Evolutionary conservation across 2,888 invertebrate species (phyloP), one percentile per base, ranked within the genome.

Genomic region (Lordiphosa fenestrarum): DNA sequence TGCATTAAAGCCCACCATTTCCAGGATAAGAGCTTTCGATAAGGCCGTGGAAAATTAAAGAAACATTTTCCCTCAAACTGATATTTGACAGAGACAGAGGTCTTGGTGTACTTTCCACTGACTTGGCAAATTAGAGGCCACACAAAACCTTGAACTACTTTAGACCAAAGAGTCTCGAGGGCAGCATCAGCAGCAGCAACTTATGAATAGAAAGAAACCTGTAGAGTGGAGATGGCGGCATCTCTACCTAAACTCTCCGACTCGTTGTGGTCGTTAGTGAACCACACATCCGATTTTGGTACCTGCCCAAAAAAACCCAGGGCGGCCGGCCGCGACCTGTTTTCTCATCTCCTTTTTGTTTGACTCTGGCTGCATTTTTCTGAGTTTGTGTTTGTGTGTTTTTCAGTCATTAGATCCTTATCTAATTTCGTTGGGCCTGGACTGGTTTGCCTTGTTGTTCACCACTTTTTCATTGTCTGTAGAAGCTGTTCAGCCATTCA

Each of bases 351-450:
- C 49, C 55, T 46, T 65, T 65, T 66, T 53, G 60, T 46, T 40
- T 48, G 38, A 48, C 37, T 38, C 37, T 49, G 12, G 30, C 63
- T 64, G 64, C 57, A 64, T 44, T 57, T 59, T 65, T 50, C 48
- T 64, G 39, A 19, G 39, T 49, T 47, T 42, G 36, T 67, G 42
- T 60, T 33, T 58, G 42, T 60, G 36, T 58, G 51, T 53, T 56
- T 66, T 62, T 25, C 52, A 65, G 65, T 66, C 59, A 71, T 66
- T 71, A 59, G 84, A 81, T 81, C 67, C 73, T 68, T 81, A 81
- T 83, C 84, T 75, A 75, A 83, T 68, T 77, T 50, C 41, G 53
- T 61, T 66, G 53, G 53, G 37, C n/a, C 47, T 38, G 62, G 50
- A 55, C 70, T 74, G 62, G 74, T 66, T 59, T 46, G 62, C 63